Evolutionary conservation across 2,797 vertebrate species (phyloP), one percentile per base, ranked within the genome.

Genomic region (Myotis findleyi): DNA sequence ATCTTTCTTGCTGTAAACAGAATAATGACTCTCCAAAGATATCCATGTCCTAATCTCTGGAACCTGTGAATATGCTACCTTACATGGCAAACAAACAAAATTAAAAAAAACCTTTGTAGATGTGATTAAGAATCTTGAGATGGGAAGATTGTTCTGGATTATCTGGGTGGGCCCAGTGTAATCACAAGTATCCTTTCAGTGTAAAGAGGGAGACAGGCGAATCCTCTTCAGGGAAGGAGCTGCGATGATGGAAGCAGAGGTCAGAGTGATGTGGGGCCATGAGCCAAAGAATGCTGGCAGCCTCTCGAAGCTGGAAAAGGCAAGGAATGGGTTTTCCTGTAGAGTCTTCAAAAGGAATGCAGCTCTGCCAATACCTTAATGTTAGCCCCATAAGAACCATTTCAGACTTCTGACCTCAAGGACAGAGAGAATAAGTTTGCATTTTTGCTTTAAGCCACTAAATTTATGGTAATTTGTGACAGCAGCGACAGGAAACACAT

Each of bases 91-190:
- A 21, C 55, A 57, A 57, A 55, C 8, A 55, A 55, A 55, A 25
- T 44, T 44, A 11, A 25, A 57, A 25, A 87, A 27, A 20, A 55
- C 38, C 30, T 91, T 80, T 33, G 23, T 4, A 73, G 55, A 30
- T 87, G 3, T 79, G 59, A 89, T 49, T 73, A 92, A 96, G 57
- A 47, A 49, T 86, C 12, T 94, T 76, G 51, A 77, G 27, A 38
- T 80, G 79, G 41, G n/a, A 33, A 73, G 68, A 83, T 66, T 57
- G 66, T 44, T 33, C 18, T 80, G 44, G 66, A 3, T 84, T 88
- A 73, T n/a, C 59, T 75, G 9, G 33, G 6, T 73, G 41, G 44
- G 62, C 18, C 49, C 51, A 69, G 0, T 0, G 0, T 79, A 51
- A 76, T 86, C 69, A 77, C 25, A 10, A 14, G 9, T 8, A 30